Evolutionary conservation across 2,888 invertebrate genomes (phyloP), one percentile per base, ranked within the genome.

Genomic region (Troides oblongomaculatus): DNA sequence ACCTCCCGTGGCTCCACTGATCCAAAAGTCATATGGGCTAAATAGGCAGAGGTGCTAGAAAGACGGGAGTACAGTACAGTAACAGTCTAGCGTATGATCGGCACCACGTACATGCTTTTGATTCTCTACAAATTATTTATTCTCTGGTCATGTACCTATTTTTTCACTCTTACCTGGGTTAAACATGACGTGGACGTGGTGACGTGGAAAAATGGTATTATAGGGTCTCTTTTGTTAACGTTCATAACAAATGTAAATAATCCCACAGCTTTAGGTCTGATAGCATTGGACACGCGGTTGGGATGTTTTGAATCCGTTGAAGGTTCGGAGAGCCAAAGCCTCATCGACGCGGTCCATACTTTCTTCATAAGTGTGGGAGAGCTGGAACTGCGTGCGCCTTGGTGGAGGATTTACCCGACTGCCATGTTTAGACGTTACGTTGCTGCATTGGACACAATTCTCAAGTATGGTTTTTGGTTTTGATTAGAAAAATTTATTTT

Each of bases 391-490:
- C 92, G 94, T 72, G 93, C 95, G 7, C 95, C 95, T 0, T 94
- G 95, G 88, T 95, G 95, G 95, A 92, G 94, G 77, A 75, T 95
- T 3, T 94, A 95, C 78, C 93, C 92, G 7, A 95, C 95, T 0
- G 89, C 94, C 0, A 94, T 94, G 78, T 95, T 95, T 85, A 92
- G 85, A 60, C 84, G 89, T 83, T 95, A 95, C 76, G 94, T 95
- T 0, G 87, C 91, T 1, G 94, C 95, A 0, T 87, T 96, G 72
- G 95, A 96, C 77, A 95, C 94, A 7, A 95, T 96, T 76, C 93
- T 94, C 73, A 94, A 94, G 96, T 95, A 86, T 50, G 10, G 50
- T 50, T 50, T 50, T 50, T 50, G 14, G 18, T 50, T 50, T 17
- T 50, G 18, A 50, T 50, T 39, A 30, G 30, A 30, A 30, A 5